Evolutionary conservation across 2,113 vertebrate species (phyloP), one percentile per base, ranked within the genome.

Genomic region (Callaeas wilsoni): DNA sequence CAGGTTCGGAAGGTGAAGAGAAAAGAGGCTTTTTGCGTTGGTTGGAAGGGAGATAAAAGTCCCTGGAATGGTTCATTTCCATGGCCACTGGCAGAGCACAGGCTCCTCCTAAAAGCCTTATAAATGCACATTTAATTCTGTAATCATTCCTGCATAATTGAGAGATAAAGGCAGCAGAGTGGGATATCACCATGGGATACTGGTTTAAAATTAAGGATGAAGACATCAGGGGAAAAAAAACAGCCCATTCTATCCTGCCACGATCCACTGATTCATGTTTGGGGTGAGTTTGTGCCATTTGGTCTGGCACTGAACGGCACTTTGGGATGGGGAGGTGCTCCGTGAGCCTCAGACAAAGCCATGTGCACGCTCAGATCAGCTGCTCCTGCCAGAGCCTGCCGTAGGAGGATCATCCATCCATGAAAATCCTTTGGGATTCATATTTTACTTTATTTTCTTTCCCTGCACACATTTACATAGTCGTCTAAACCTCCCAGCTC

Each of bases 291-390:
- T 35, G 63, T 23, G 62, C 7, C 37, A 0, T 49, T 64, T 47
- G 41, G 2, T 44, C 37, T 49, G 84, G 56, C 2, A 0, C 52
- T 44, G 46, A 64, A 1, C 0, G 2, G 26, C 13, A 35, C 2
- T 44, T 55, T 55, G 49, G 70, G 62, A 12, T 52, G 44, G 25
- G 14, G 25, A 83, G 44, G 13, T 30, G 23, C 9, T 73, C 19
- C 0, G 1, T 2, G 7, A 44, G 25, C 6, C 56, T 39, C 47
- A 73, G 10, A 37, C 10, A 63, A 76, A 89, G 7, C 55, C 71
- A 30, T 0, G 13, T 17, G 33, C 18, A 3, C 0, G 4, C 41
- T 5, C 16, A 5, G 23, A 13, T 37, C 71, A 70, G 55, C 41
- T 60, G 1, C 49, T 81, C n/a, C 29, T 13, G 33, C 30, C 82